A percentile compares a stretch with the other conserved stretches of the same genome.
Conservation (phyloP, 2,797 vertebrate species). For the Halcyon badia region DNA sequence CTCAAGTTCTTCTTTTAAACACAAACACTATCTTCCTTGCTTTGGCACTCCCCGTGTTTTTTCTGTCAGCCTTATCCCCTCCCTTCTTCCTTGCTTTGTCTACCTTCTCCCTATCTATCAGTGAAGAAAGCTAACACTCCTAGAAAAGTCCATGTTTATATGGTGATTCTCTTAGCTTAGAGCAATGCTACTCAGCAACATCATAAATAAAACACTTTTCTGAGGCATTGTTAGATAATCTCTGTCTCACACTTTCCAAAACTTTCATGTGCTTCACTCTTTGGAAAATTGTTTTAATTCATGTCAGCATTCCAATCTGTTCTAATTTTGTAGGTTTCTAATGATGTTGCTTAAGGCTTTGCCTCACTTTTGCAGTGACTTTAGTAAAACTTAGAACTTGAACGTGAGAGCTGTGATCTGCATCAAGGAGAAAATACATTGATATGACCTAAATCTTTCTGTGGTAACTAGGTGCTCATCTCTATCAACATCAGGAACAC, state of each 20-base stretch:
- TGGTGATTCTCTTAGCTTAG: not conserved
- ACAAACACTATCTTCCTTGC: constrained; percentile 45
- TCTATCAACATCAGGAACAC: not conserved
- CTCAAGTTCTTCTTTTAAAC: constrained; percentile 50
- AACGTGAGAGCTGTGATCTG: not conserved
- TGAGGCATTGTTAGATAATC: not conserved
- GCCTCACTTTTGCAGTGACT: not conserved
- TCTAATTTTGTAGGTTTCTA: not conserved
- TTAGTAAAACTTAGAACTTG: not conserved
- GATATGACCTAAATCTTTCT: not conserved
- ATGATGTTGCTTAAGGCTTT: not conserved
- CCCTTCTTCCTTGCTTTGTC: not conserved
- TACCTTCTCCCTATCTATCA: constrained; percentile 2
- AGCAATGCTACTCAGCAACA: constrained; percentile 5
- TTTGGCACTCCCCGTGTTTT: constrained; percentile 55
- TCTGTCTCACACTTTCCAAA: not conserved
- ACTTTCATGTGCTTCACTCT: not conserved
- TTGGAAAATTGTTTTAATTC: not conserved
- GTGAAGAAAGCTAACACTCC: not conserved
- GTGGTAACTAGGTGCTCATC: not conserved
- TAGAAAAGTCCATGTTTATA: constrained; percentile 10
- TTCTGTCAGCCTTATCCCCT: constrained; percentile 44
- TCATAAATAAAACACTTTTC: constrained; percentile 22
- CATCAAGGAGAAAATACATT: not conserved
- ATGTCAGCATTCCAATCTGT: not conserved